Percentiles rank a stretch among this genome's conserved stretches.
These are phyloP conservation scores for Gryllus bimaculatus DNA, from an alignment of 1,140 invertebrate genomes.

Conservation along the genomic window DNA sequence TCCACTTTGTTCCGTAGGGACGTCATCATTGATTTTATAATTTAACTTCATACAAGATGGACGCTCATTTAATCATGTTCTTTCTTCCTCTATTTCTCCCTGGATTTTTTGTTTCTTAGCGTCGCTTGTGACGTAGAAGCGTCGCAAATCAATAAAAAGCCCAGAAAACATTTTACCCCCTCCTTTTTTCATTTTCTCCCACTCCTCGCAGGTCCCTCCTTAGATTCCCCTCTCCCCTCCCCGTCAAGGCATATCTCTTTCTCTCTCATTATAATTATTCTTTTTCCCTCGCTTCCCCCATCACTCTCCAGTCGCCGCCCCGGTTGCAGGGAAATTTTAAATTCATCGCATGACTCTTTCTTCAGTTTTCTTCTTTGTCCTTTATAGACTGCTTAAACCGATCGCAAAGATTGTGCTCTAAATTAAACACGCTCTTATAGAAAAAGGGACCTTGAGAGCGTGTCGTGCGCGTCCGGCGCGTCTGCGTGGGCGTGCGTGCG, in stretches of 20 bases:
- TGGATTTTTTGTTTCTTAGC: conserved; percentile 9
- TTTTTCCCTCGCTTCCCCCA: neutral
- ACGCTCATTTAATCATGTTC: conserved; percentile 9
- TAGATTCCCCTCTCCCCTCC: neutral
- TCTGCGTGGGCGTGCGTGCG: too few relatives aligned
- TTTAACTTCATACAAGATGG: conserved; percentile 12
- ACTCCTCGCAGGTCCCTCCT: neutral
- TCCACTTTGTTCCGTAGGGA: neutral
- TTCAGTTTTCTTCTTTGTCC: neutral
- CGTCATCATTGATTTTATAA: conserved; percentile 15
- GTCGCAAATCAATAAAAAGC: conserved; percentile 17
- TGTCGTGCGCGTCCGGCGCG: too few relatives aligned
- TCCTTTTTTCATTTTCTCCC: conserved; percentile 9
- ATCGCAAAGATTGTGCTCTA: neutral
- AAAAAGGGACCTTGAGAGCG: too few relatives aligned
- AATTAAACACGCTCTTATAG: neutral
- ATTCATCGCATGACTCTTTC: conserved; percentile 1
- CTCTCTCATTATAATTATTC: conserved; percentile 9
- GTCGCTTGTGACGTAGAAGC: conserved; percentile 9
- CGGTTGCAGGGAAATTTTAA: neutral
- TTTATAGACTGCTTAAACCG: neutral
- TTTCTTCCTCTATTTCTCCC: conserved; percentile 6
- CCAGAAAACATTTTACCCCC: conserved; percentile 12
- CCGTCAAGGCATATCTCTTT: neutral
- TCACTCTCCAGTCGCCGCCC: neutral